These are phyloP conservation scores for Rattus rattus DNA, from an alignment of 2,113 vertebrate genomes.

Conservation along the genomic window DNA sequence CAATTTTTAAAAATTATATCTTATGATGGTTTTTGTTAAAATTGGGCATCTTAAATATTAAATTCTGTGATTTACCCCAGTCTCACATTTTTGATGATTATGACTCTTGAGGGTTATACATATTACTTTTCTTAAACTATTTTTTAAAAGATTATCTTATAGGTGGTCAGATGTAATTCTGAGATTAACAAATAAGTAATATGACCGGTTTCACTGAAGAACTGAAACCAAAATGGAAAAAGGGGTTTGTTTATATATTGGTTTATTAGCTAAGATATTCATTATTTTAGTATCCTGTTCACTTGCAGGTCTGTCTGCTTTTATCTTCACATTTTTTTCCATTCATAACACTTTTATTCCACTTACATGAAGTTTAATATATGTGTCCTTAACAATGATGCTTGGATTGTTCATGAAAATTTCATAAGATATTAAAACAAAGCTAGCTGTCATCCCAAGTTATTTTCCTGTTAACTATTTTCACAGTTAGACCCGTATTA, in stretches of 20 bases:
- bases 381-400: conserved; percentile 93
- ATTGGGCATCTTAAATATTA: background rate
- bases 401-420: conserved; percentile 93
- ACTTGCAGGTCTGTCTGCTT: background rate
- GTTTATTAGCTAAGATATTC: background rate
- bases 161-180: background rate
- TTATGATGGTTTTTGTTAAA: background rate
- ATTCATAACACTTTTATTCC: conserved; percentile 95
- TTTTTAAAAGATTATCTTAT: background rate
- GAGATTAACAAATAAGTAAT: background rate
- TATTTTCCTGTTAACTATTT: conserved; percentile 93
- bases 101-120: background rate
- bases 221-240: background rate
- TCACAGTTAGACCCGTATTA: conserved; percentile 93
- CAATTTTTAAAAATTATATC: background rate
- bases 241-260: background rate
- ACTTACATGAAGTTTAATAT: conserved; percentile 93
- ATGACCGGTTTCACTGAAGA: background rate
- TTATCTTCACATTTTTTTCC: conserved; percentile 71
- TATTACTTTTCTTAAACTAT: background rate
- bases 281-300: background rate
- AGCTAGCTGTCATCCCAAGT: conserved; percentile 92
- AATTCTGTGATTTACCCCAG: background rate
- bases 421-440: conserved; percentile 91
- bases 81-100: background rate